These are phyloP conservation scores for Ramphastos sulfuratus DNA, from an alignment of 2,113 vertebrate species.

Conservation along the genomic window DNA sequence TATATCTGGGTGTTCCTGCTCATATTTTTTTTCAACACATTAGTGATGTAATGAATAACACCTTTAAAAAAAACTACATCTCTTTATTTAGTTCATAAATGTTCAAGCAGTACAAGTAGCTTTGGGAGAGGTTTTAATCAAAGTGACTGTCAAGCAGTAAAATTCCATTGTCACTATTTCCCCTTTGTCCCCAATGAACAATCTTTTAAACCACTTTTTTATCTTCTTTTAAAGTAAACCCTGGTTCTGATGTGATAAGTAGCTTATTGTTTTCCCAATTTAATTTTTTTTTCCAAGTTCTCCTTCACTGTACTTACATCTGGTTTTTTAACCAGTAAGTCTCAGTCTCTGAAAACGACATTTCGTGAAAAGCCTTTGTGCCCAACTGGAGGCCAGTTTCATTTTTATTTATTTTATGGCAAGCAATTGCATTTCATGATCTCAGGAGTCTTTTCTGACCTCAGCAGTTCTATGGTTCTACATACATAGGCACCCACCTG, in stretches of 20 bases:
- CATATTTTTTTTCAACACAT: slow-evolving; percentile 56
- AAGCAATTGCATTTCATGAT: no score
- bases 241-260: neutral
- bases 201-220: neutral
- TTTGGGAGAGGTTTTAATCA: slow-evolving; percentile 58
- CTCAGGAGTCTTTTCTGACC: no score
- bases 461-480: neutral
- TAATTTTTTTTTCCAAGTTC: neutral
- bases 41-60: slow-evolving; percentile 59
- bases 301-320: rapidly evolving
- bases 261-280: neutral
- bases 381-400: rapidly evolving
- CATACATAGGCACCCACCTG: neutral
- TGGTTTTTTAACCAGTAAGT: neutral
- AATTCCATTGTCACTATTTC: neutral
- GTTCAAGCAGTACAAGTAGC: slow-evolving; percentile 72
- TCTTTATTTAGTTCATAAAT: slow-evolving; percentile 79
- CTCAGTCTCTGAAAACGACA: neutral
- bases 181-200: neutral
- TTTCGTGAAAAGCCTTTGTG: neutral
- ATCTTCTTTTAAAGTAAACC: neutral
- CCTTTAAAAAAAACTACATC: slow-evolving; percentile 66
- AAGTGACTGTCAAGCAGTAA: slow-evolving; percentile 10
- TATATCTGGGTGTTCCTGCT: slow-evolving; percentile 41
- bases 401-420: neutral